Percentiles rank a stretch among this genome's conserved stretches.
Conservation (phyloP, 2,797 vertebrate species). For the Knipowitschia caucasica region DNA sequence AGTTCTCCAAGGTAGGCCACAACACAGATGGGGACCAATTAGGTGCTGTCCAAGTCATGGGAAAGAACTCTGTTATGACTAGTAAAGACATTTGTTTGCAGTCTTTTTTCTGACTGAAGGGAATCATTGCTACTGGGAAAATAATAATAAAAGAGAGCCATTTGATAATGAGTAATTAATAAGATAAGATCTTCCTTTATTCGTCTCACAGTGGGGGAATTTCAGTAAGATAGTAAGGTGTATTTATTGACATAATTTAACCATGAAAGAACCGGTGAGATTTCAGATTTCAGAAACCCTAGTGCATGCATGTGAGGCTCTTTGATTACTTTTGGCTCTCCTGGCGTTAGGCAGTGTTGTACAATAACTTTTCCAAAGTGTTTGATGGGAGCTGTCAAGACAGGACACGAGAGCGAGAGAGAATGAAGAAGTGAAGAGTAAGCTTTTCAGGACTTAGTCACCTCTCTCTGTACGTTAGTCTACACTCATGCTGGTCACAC, state of each 20-base stretch:
- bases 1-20: conserved; percentile 46
- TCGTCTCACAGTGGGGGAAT: too few relatives aligned
- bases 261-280: too few relatives aligned
- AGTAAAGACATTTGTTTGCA: conserved; percentile 15
- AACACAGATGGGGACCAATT: conserved; percentile 60
- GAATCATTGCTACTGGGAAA: conserved; percentile 33
- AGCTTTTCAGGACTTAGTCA: too few relatives aligned
- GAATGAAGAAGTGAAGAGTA: conserved; percentile 4
- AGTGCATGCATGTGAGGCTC: conserved; percentile 25
- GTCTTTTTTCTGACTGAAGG: conserved; percentile 33
- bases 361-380: conserved; percentile 25
- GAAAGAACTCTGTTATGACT: conserved; percentile 29
- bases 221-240: too few relatives aligned
- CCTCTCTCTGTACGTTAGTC: too few relatives aligned
- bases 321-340: conserved; percentile 45
- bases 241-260: too few relatives aligned
- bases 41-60: conserved; percentile 30
- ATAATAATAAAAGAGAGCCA: conserved; percentile 55
- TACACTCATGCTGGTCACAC: too few relatives aligned
- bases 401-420: conserved; percentile 9
- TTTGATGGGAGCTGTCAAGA: conserved; percentile 37
- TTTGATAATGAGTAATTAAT: conserved; percentile 39
- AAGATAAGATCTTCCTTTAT: too few relatives aligned
- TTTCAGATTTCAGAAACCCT: conserved; percentile 55
- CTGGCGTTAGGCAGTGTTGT: conserved; percentile 35